Evolutionary conservation across 2,797 vertebrate genomes (phyloP), one percentile per base, ranked within the genome.

Genomic region (Microtus obscurus): DNA sequence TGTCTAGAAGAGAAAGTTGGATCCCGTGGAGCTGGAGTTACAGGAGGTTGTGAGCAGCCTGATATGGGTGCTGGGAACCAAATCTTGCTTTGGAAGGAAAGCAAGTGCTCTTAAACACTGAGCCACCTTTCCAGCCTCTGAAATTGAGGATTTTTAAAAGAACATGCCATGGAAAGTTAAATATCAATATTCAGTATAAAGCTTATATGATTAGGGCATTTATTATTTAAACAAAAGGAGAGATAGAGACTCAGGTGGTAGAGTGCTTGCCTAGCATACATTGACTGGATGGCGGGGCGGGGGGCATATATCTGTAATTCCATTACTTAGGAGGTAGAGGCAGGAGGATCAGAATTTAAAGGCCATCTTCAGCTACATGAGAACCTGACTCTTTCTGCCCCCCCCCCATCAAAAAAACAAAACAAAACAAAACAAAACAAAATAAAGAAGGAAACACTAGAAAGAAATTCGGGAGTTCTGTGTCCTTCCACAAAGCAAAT

Each of bases 171-270:
- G 43, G 53, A 73, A 65, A 10, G 13, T 29, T 94, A 53, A 27
- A 51, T 79, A 90, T 25, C 77, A 71, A 34, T 37, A 90, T 78
- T 79, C 29, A 78, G 56, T 61, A 92, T 23, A 11, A 83, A 85
- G 10, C 25, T 86, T 89, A 27, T 9, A 53, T 51, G 29, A n/a
- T 85, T 53, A 73, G 11, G 21, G 85, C 65, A 85, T 19, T 53
- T 43, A 85, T 78, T 86, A 21, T 83, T 65, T n/a, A 77, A 5
- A 82, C 48, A 92, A 67, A 89, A 27, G 51, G 91, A 92, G 69
- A 71, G 45, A 53, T 37, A 37, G 45, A 34, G 48, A 37, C 4
- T 71, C 45, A 2, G 48, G 14, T 53, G 83, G 45, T 87, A 71
- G 48, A 53, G 11, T 87, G 14, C 83, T 71, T 71, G 45, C 13